Evolutionary conservation across 2,888 invertebrate species (phyloP), one percentile per base, ranked within the genome.

Genomic region (Nomada hirtipes): DNA sequence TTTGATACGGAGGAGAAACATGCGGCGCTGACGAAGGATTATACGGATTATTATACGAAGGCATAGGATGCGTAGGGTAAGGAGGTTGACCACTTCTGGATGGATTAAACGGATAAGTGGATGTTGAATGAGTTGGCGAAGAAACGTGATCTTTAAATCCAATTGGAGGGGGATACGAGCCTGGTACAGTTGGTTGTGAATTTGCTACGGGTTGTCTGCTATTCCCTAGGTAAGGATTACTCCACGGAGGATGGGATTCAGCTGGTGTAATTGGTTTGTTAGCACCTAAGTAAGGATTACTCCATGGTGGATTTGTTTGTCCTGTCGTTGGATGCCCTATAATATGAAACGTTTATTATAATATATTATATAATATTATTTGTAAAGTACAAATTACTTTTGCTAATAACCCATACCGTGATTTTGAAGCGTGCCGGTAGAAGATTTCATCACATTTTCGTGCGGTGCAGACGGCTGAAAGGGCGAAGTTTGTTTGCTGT

Each of bases 121-220:
- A 44, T 53, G 42, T 20, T 18, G 63, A 29, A n/a, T 59, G 59
- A 59, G 10, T 50, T 4, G 67, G 71, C 42, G 85, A 85, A 29
- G 64, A 69, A 4, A 79, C 44, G 10, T 82, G 64, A 10, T 85
- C 65, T 42, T 83, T 87, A 36, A 87, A 87, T 50, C 87, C 87
- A 23, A 84, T 76, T 10, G 82, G 63, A 47, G 72, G 64, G 26
- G 82, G 60, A 52, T 68, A 59, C 13, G 60, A 4, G n/a, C n/a
- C 47, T 67, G 72, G 23, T 23, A 13, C 11, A 36, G 20, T 11
- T 26, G 82, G 44, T 11, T 69, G 75, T n/a, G 53, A 23, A 71
- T 52, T 52, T 18, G 23, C 2, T 18, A 44, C 42, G 10, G 23
- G 18, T 26, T 47, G 59, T 26, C 10, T 36, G 15, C 4, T 77